phyloP scores from a whole-genome alignment of 2,797 vertebrate genomes.

The Crenichthys baileyi region DNA sequence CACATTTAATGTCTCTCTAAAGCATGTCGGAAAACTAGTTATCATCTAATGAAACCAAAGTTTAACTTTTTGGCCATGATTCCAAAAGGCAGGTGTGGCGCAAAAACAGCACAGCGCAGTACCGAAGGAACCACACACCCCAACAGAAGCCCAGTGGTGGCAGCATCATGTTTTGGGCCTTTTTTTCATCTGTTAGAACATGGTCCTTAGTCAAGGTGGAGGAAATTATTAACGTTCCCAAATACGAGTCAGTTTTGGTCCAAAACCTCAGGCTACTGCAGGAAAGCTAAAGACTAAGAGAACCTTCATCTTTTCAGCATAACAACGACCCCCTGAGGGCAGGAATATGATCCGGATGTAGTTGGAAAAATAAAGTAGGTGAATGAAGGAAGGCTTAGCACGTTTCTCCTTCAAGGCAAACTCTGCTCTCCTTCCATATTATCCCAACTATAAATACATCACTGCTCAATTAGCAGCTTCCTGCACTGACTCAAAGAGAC shows the following conservation, averaged over 20 bases:
- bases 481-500: slow-evolving; percentile 41
- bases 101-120: not conserved
- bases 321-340: not conserved
- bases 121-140: not conserved
- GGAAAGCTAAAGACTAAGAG: not conserved
- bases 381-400: slow-evolving; percentile 40
- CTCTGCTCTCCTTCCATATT: slow-evolving; percentile 49
- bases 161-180: not conserved
- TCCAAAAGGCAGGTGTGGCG: not conserved
- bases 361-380: slow-evolving; percentile 8
- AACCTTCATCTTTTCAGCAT: not conserved
- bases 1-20: not conserved
- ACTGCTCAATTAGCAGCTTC: slow-evolving; percentile 51
- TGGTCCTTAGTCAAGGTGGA: not conserved
- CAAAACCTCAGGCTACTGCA: not conserved
- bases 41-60: not conserved
- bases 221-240: not conserved
- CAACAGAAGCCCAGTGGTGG: not conserved
- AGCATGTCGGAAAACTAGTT: not conserved
- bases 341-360: not conserved
- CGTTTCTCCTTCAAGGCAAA: slow-evolving; percentile 61
- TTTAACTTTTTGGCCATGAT: not conserved
- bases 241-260: not conserved
- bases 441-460: slow-evolving; percentile 64
- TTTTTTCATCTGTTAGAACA: not conserved